Evolutionary conservation across 2,797 vertebrate genomes (phyloP), one percentile per base, ranked within the genome.

Genomic region (Takifugu rubripes): DNA sequence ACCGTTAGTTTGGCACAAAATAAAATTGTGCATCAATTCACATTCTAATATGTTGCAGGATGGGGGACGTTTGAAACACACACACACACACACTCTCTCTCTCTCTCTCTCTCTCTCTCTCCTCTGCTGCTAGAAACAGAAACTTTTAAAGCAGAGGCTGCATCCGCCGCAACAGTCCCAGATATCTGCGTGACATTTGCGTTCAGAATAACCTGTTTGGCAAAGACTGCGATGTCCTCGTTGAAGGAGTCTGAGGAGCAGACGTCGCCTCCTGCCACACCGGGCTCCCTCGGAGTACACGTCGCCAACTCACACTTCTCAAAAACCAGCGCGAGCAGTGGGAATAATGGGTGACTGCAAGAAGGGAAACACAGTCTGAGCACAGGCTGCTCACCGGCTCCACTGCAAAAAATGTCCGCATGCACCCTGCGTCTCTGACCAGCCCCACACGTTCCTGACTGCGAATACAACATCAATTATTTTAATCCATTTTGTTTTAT

Each of bases 231-330:
- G 92, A 99, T 98, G 92, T 98, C 97, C 92, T 99, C 97, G 84
- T 98, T 98, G 93, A 99, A 99, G 87, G 96, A 99, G 88, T 99
- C 96, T 60, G 97, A 99, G 85, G 97, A 99, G 87, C 97, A 99
- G 89, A 99, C 96, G 79, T 99, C 96, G 68, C 96, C 96, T 84
- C 96, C 96, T 77, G 97, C 96, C 79, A 98, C 96, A 67, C 96
- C 96, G 77, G 97, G 97, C 91, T 98, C 96, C 87, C 96, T 93
- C 85, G 97, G 96, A 75, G 97, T 99, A 90, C 97, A 99, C 88
- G 97, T 99, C 92, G 97, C 97, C 93, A 99, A 89, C 92, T 99
- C 97, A 91, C 97, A 99, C 93, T 99, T 98, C 94, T 98, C 96
- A 92, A 98, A 98, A 84, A 98, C 96, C 94, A 98, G 93, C 61